Percentiles rank a stretch among this genome's conserved stretches.
These are phyloP conservation scores for Acronicta alni DNA, from an alignment of 2,888 invertebrate species.

Conservation along the genomic window DNA sequence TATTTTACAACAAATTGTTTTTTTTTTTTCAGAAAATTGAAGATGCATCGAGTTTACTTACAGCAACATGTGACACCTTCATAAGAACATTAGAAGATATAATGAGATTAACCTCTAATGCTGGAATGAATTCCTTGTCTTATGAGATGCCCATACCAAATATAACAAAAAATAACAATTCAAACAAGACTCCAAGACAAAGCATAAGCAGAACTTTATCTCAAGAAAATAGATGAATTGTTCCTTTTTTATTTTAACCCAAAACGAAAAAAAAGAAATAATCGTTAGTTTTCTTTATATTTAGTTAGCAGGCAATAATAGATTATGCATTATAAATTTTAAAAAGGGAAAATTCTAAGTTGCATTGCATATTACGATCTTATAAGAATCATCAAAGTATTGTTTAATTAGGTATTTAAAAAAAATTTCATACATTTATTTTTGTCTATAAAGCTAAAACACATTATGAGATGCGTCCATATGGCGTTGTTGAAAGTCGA, in stretches of 20 bases:
- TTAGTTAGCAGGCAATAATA: not conserved
- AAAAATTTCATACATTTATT: not conserved
- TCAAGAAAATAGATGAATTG: constrained; percentile 85
- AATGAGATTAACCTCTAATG: constrained; percentile 89
- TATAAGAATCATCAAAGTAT: not conserved
- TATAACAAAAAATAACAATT: constrained; percentile 67
- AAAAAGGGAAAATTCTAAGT: no score
- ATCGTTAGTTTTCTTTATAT: not conserved
- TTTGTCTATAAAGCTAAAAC: not conserved
- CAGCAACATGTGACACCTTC: constrained; percentile 95
- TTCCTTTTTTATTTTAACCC: constrained; percentile 4
- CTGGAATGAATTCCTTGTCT: constrained; percentile 60
- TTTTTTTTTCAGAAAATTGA: constrained; percentile 90
- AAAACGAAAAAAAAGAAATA: constrained; percentile 1
- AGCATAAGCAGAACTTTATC: constrained; percentile 79
- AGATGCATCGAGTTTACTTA: constrained; percentile 92
- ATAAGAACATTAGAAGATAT: constrained; percentile 95
- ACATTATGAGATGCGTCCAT: not conserved
- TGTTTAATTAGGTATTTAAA: not conserved
- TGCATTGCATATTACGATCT: not conserved
- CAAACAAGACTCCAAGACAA: constrained; percentile 71
- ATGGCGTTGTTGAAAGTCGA: no score
- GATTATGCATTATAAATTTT: not conserved
- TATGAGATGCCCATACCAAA: constrained; percentile 80
- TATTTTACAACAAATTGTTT: no score